Conservation (phyloP, 64 coral and sea anemone species). For the Dendronephthya gigantea region DNA sequence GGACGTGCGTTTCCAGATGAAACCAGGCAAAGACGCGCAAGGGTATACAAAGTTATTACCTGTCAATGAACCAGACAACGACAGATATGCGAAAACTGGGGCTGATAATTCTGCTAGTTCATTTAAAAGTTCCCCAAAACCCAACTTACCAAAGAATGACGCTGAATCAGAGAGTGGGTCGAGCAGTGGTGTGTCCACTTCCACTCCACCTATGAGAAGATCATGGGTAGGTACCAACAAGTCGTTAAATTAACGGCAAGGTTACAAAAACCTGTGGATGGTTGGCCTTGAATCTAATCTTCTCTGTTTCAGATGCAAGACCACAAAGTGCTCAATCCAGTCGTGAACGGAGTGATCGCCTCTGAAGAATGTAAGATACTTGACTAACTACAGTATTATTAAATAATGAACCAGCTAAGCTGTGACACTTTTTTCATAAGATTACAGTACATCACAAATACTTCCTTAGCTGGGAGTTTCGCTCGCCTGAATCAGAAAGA, state of each 20-base stretch:
- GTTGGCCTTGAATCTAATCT: not conserved
- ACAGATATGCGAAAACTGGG: too few relatives aligned
- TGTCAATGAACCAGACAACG: not conserved
- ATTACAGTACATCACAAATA: too few relatives aligned
- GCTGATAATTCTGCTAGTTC: not conserved
- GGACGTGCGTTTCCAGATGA: not conserved
- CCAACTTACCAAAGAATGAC: not conserved
- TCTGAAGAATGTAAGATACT: slow-evolving; percentile 6
- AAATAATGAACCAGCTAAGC: not conserved
- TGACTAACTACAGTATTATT: not conserved
- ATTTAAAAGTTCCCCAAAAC: not conserved
- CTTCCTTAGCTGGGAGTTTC: too few relatives aligned
- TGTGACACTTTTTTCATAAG: too few relatives aligned
- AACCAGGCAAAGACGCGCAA: not conserved
- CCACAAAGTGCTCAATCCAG: not conserved
- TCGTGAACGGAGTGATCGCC: not conserved
- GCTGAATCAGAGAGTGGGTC: not conserved
- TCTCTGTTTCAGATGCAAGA: not conserved
- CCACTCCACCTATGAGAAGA: not conserved
- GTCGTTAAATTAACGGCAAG: too few relatives aligned
- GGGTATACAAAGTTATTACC: not conserved
- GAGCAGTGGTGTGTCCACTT: not conserved
- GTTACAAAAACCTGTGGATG: not conserved
- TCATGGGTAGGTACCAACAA: not conserved
- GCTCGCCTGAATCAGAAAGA: too few relatives aligned